Conservation (phyloP, 1,140 invertebrate species). For the Drosophila nannoptera region DNA sequence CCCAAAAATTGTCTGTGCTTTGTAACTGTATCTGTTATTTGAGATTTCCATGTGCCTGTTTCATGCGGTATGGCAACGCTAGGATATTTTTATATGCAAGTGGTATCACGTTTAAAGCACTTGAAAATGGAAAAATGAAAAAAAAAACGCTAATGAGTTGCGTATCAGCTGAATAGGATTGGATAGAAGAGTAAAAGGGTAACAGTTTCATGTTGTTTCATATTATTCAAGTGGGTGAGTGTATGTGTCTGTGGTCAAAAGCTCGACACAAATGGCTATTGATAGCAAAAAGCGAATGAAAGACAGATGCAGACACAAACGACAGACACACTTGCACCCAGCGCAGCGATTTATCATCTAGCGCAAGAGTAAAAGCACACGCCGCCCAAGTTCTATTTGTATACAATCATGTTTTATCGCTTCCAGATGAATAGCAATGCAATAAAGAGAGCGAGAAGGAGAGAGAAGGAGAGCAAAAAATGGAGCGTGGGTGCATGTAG, state of each 20-base stretch:
- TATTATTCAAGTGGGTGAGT: not conserved
- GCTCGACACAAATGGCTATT: conserved; percentile 17
- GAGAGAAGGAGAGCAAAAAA: not conserved
- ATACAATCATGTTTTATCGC: conserved; percentile 58
- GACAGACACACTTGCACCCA: conserved; percentile 5
- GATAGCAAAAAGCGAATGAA: conserved; percentile 6
- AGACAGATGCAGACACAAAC: conserved; percentile 3
- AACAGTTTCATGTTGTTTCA: conserved; percentile 4
- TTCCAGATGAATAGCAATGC: conserved; percentile 14
- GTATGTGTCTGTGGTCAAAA: conserved; percentile 4
- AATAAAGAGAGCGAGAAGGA: conserved; percentile 1
- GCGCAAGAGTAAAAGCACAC: conserved; percentile 32
- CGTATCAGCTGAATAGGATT: conserved; percentile 15
- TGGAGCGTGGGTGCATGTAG: not conserved
- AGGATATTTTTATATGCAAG: conserved; percentile 12
- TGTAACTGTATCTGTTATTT: conserved; percentile 23
- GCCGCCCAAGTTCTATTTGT: conserved; percentile 28
- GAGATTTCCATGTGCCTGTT: conserved; percentile 6
- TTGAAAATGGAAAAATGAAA: conserved; percentile 17
- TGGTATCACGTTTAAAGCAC: conserved; percentile 16
- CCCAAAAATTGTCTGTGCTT: conserved; percentile 11
- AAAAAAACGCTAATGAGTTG: conserved; percentile 20
- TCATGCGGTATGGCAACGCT: conserved; percentile 1
- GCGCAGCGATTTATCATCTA: conserved; percentile 45
- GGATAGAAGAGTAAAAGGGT: conserved; percentile 12